Conservation (phyloP, 2,113 vertebrate genomes). For the Crotophaga sulcirostris region DNA sequence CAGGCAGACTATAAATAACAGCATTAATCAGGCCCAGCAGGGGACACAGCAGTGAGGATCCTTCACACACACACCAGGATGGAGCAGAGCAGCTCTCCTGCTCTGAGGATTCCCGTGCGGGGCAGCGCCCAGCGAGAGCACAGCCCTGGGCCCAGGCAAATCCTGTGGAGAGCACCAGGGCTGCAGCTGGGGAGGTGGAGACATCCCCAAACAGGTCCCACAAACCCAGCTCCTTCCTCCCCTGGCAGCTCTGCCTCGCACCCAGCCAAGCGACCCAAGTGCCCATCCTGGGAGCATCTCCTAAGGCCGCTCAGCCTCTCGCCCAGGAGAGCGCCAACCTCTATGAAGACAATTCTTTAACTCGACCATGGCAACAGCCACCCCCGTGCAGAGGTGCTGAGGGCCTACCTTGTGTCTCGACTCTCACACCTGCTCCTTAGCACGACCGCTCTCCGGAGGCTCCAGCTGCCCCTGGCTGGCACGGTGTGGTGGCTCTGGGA, state of each 20-base stretch:
- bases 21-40: neutral
- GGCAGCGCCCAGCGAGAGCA: neutral
- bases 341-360: neutral
- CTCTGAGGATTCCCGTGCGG: accelerated
- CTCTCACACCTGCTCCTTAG: neutral
- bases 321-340: neutral
- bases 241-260: neutral
- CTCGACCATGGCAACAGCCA: accelerated
- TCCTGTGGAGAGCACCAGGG: neutral
- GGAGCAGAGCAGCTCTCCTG: neutral
- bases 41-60: neutral
- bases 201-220: neutral
- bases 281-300: neutral
- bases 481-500: neutral
- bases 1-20: neutral
- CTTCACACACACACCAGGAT: neutral
- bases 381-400: neutral
- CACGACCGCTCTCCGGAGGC: neutral
- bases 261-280: neutral
- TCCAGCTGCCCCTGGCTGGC: accelerated
- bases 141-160: neutral
- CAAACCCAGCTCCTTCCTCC: neutral
- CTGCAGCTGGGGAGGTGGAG: neutral
- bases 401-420: neutral
- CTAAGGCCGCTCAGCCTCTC: neutral